Conservation (phyloP, 2,888 invertebrate genomes). For the Gymnoscelis rufifasciata region DNA sequence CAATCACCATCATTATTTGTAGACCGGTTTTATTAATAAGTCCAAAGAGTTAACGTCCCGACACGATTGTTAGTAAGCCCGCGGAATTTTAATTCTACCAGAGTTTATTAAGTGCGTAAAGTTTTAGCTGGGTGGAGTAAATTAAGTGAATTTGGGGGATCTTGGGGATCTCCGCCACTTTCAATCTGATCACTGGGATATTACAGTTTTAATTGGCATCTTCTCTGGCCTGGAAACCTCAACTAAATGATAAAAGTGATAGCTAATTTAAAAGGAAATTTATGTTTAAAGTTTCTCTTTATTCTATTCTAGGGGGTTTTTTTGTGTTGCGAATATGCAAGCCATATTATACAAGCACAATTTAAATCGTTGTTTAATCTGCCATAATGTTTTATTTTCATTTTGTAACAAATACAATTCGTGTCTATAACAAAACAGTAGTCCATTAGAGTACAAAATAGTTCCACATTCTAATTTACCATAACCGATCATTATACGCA, state of each 20-base stretch:
- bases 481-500: neutral
- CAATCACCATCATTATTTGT: conserved; percentile 57
- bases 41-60: conserved; percentile 67
- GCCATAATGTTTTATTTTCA: no score
- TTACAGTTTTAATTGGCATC: conserved; percentile 51
- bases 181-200: conserved; percentile 56
- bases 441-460: no score
- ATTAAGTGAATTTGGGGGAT: conserved; percentile 67
- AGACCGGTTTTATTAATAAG: conserved; percentile 68
- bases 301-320: no score
- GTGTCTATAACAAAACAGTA: no score
- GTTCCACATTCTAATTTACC: neutral
- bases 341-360: no score
- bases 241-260: neutral
- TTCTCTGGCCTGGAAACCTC: conserved; percentile 22
- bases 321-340: no score
- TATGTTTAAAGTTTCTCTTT: no score
- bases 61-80: conserved; percentile 73
- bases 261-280: no score
- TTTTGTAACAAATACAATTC: no score
- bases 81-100: conserved; percentile 74
- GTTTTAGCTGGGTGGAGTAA: conserved; percentile 66
- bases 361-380: no score
- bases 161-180: conserved; percentile 39
- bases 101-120: conserved; percentile 78